Evolutionary conservation across 2,797 vertebrate genomes (phyloP), one percentile per base, ranked within the genome.

Genomic region (Columba guinea): DNA sequence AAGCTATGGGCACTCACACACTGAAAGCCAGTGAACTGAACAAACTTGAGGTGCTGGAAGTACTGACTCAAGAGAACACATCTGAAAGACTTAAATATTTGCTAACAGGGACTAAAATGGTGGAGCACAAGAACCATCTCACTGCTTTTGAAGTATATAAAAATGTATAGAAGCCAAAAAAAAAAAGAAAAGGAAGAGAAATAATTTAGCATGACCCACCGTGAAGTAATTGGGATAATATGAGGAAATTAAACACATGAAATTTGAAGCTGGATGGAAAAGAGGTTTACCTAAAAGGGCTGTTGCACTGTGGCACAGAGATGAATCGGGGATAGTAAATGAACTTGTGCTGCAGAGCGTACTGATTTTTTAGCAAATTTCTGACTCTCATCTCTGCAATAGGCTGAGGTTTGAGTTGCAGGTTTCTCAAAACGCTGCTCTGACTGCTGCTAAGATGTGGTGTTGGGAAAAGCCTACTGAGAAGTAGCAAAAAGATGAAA

Each of bases 1-100:
- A 93, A 95, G 84, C 81, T 53, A 71, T 7, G 79, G 69, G 88
- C n/a, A 7, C 67, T 94, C 96, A 52, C 51, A 82, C 39, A 74
- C 60, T 67, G 62, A 94, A 97, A 93, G 84, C 71, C 32, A 60
- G 22, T 7, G 35, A 89, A 73, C 63, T 77, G 77, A 91, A 92
- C 63, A 76, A 46, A 76, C 76, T 92, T 88, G 76, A 82, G 79
- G 83, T 74, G 58, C 75, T 92, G 60, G 58, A 73, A 41, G 2
- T 32, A 67, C 32, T 94, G 73, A 51, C 37, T 91, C 44, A 32
- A 1, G 63, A 94, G 67, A 48, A 58, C 67, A 88, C 30, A 81
- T 71, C 24, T 71, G 46, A 73, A 78, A 78, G 48, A 53, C 41
- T 79, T 76, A 55, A 76, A 32, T 79, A 49, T 87, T 93, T 94